Evolutionary conservation across 1,140 invertebrate species (phyloP), one percentile per base, ranked within the genome.

Genomic region (Diorhabda sublineata): DNA sequence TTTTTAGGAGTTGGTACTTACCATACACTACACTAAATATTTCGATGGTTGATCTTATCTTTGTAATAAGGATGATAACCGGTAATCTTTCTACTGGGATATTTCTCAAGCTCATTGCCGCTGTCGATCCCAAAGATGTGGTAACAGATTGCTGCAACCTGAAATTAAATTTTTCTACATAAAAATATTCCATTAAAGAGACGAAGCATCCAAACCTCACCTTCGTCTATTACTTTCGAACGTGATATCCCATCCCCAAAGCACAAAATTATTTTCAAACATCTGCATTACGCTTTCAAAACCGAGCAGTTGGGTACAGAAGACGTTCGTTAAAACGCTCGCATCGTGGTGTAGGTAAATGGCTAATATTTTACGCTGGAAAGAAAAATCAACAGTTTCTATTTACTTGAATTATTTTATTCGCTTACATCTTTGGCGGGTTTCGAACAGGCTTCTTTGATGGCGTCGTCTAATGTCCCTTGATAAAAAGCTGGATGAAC

Each of bases 231-330:
- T 97, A 70, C 89, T 88, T 74, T 93, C 90, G 72, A 89, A 87
- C 2, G 95, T 96, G 69, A 98, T 86, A 82, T 98, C 96, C 96
- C 96, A 98, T 61, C 95, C 95, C 89, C 94, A 98, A 0, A 95
- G 87, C 42, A 98, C 83, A 83, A 97, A 98, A 84, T 96, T 95
- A 44, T 87, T 88, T 64, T 90, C 89, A 45, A 98, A 86, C 70
- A 91, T 91, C 81, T 94, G 91, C 62, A 96, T 88, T 62, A 98
- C 90, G 60, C 91, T 91, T 78, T 97, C 95, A 75, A 90, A 91
- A 80, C 95, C 95, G 67, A 98, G 84, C 66, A 96, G 85, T 81
- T 98, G 93, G 66, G 95, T 95, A 83, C 96, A 98, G 86, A 98
- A 98, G 70, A 98, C 94, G 83, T 98, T 97, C 60, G 95, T 90